Conservation (phyloP, 2,113 vertebrate genomes). For the Neogale vison region DNA sequence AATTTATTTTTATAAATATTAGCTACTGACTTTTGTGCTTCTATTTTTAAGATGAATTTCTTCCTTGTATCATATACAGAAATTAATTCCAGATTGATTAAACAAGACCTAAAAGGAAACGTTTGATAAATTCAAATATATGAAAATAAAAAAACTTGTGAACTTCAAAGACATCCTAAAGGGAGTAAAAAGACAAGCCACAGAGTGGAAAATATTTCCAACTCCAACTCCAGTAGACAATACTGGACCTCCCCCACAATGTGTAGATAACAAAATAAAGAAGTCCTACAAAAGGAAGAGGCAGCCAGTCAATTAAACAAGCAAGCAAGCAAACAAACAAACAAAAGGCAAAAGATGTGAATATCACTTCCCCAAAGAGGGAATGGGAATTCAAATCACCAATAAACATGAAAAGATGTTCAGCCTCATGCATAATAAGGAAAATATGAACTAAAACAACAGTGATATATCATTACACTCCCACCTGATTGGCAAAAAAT, state of each 20-base stretch:
- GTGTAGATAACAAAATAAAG: not conserved
- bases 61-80: not conserved
- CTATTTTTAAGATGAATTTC: not conserved
- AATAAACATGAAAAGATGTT: slow-evolving; percentile 44
- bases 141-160: not conserved
- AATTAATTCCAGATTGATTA: not conserved
- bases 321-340: not conserved
- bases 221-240: not conserved
- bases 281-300: not conserved
- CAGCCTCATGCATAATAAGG: slow-evolving; percentile 28
- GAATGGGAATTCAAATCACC: not conserved
- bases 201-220: not conserved
- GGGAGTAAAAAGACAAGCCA: not conserved
- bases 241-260: not conserved
- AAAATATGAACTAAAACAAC: slow-evolving; percentile 50
- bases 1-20: not conserved
- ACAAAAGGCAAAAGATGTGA: not conserved
- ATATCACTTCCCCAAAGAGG: not conserved
- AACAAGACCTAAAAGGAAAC: not conserved
- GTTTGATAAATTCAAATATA: not conserved
- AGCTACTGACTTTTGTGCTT: not conserved
- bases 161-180: not conserved
- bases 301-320: not conserved
- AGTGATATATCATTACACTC: slow-evolving; percentile 24
- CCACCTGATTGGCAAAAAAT: slow-evolving; percentile 48